phyloP scores from a whole-genome alignment of 2,113 vertebrate species.

The Cairina moschata region DNA sequence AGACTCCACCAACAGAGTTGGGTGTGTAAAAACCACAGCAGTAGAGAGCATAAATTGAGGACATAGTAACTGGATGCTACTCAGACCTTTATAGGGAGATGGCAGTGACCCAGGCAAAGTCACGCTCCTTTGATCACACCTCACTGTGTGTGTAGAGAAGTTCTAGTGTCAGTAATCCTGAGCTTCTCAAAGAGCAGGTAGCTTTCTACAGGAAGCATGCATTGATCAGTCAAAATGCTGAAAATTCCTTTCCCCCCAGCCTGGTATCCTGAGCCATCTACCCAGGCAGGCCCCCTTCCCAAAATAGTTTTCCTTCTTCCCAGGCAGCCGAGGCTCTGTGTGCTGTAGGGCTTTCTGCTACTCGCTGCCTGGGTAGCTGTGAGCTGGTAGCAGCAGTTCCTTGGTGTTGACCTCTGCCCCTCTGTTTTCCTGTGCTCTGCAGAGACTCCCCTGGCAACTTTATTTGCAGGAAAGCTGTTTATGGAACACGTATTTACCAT shows the following conservation, averaged over 20 bases:
- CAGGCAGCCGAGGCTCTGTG: background rate
- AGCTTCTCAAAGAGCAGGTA: background rate
- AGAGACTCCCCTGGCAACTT: background rate
- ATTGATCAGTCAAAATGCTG: background rate
- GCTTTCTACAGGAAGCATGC: background rate
- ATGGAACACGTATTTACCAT: background rate
- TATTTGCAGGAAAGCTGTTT: background rate
- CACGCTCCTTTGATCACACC: background rate
- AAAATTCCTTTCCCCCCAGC: background rate
- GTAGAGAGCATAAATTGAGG: background rate
- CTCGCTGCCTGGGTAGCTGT: background rate
- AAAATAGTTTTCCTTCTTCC: background rate
- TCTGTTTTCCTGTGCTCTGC: background rate
- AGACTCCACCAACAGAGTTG: background rate
- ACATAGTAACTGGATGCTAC: background rate
- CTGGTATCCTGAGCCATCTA: background rate
- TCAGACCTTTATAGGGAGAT: background rate
- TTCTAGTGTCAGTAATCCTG: background rate
- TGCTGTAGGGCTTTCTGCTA: background rate
- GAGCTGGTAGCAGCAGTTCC: background rate
- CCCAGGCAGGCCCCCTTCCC: background rate
- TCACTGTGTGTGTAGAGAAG: background rate
- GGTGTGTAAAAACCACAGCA: background rate
- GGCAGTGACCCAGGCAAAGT: background rate
- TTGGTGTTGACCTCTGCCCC: background rate